These are phyloP conservation scores for Psammodynastes pulverulentus DNA, from an alignment of 2,113 vertebrate genomes.

Conservation along the genomic window DNA sequence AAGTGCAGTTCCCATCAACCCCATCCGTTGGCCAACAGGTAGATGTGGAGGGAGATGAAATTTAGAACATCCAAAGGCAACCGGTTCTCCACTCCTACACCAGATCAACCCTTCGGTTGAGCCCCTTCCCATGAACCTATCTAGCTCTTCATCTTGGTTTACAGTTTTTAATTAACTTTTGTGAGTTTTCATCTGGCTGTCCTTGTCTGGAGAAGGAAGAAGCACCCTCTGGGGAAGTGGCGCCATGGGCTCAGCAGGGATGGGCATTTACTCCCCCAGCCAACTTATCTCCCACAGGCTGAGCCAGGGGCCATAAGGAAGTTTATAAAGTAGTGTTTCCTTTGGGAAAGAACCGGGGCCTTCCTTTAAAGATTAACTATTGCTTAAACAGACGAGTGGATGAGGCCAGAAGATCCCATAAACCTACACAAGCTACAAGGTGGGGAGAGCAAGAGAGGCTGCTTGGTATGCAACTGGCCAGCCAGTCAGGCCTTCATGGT, in stretches of 20 bases:
- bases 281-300: not conserved
- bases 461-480: not conserved
- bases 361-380: not conserved
- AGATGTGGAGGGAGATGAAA: not conserved
- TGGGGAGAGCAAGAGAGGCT: not conserved
- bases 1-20: not conserved
- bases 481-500: not conserved
- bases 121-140: not conserved
- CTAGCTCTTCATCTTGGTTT: not conserved
- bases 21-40: not conserved
- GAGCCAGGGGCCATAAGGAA: not conserved
- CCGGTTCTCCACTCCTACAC: not conserved
- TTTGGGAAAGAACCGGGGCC: not conserved
- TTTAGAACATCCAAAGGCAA: not conserved
- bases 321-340: not conserved
- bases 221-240: not conserved
- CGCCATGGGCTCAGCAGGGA: not conserved
- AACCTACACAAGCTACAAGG: not conserved
- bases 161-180: not conserved
- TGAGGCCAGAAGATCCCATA: not conserved
- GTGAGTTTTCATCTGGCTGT: not conserved
- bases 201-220: not conserved
- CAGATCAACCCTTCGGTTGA: not conserved
- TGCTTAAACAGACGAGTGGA: constrained; percentile 17
- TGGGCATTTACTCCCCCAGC: not conserved